Evolutionary conservation across 2,888 invertebrate species (phyloP), one percentile per base, ranked within the genome.

Genomic region (Drosophila anomalipes): DNA sequence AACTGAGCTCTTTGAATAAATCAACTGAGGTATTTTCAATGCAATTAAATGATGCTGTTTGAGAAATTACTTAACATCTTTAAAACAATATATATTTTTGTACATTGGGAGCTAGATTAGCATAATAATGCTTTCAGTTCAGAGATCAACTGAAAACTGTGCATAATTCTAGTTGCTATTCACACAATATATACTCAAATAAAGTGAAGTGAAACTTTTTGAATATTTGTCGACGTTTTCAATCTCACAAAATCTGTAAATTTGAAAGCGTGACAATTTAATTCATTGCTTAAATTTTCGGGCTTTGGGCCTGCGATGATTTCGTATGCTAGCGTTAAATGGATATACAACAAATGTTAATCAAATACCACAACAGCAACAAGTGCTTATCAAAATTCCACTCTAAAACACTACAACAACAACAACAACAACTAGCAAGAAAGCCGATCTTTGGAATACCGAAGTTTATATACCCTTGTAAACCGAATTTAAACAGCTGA

Each of bases 261-360:
- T 57, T 37, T 26, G n/a, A 28, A 67, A 53, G 74, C 79, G 70
- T 70, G 79, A 77, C 44, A 78, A 61, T 74, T 72, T 54, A 52
- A 75, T 70, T 79, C 56, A 57, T 63, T 54, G 56, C 69, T 41
- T n/a, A 41, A 59, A 58, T 33, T 39, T 49, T 32, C 69, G 44
- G 16, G 33, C 32, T n/a, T 10, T 41, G 10, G 54, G 41, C 47
- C 37, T 62, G 30, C 35, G 14, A 61, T 26, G 16, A 19, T 41
- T 80, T 79, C 35, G 37, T 69, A 41, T 4, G 49, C 28, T 53
- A 28, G 44, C 61, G 80, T 54, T 77, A 79, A 79, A 62, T 79
- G 60, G 9, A 61, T 39, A 57, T 51, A 58, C 56, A 74, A 67
- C 30, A 64, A 63, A 68, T 54, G 56, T 44, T 69, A 57, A 66